Percentiles rank a stretch among this genome's conserved stretches.
phyloP scores from a whole-genome alignment of 2,888 invertebrate species.

The Dermolepida albohirtum region DNA sequence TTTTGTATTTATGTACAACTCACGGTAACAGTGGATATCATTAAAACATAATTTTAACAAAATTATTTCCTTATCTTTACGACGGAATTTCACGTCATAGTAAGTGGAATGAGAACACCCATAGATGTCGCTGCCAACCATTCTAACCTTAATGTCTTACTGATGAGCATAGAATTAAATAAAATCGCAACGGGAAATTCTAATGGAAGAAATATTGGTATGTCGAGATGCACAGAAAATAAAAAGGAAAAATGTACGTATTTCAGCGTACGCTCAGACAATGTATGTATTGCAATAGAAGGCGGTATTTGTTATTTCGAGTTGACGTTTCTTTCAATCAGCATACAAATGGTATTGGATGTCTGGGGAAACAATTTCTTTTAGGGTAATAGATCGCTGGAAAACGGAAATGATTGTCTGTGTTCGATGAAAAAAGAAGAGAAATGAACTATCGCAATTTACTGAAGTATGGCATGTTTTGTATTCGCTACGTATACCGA shows the following conservation, averaged over 20 bases:
- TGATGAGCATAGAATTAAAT: conserved; percentile 1
- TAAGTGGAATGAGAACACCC: neutral
- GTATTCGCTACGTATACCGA: conserved; percentile 26
- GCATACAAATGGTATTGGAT: conserved; percentile 27
- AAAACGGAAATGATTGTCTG: conserved; percentile 26
- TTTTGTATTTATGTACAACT: conserved; percentile 12
- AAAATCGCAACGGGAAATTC: too few species aligned
- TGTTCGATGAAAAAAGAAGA: conserved; percentile 28
- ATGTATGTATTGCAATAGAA: neutral
- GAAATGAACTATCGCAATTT: conserved; percentile 24
- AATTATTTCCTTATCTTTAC: conserved; percentile 28
- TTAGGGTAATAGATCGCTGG: conserved; percentile 26
- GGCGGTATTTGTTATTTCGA: conserved; percentile 4
- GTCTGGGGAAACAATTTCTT: conserved; percentile 30
- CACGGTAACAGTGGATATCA: conserved; percentile 16
- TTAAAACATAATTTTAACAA: conserved; percentile 28
- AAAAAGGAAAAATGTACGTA: neutral
- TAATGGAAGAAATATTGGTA: too few species aligned
- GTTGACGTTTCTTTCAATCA: conserved; percentile 29
- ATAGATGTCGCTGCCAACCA: neutral
- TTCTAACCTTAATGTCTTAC: conserved; percentile 14
- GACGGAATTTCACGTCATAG: conserved; percentile 14
- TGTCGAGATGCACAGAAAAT: too few species aligned
- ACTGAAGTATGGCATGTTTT: conserved; percentile 9
- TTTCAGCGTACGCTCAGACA: neutral